Percentiles rank a stretch among this genome's conserved stretches.
These are phyloP conservation scores for Actenoides hombroni DNA, from an alignment of 2,113 vertebrate species.

Conservation along the genomic window DNA sequence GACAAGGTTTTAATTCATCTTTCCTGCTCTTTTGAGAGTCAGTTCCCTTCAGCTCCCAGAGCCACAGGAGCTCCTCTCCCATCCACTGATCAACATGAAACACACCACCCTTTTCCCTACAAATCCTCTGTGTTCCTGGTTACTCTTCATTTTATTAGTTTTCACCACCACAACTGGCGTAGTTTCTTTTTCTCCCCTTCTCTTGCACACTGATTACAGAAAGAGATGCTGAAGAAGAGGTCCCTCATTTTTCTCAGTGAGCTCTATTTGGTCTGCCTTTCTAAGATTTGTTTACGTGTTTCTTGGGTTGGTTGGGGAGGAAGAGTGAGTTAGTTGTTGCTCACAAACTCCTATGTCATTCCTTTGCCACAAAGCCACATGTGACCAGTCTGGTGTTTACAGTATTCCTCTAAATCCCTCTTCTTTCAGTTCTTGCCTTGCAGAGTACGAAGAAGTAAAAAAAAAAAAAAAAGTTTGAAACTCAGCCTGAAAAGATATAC, in stretches of 20 bases:
- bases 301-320: neutral
- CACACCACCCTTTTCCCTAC: neutral
- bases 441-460: neutral
- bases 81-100: neutral
- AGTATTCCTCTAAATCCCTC: neutral
- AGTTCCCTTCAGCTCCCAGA: neutral
- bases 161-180: neutral
- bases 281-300: neutral
- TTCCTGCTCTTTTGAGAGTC: neutral
- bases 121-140: neutral
- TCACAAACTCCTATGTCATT: neutral
- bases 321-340: neutral
- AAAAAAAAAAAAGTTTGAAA: neutral
- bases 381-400: neutral
- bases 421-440: neutral
- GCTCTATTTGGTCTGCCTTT: neutral
- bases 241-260: neutral
- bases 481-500: neutral
- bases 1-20: neutral
- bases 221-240: neutral
- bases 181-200: neutral
- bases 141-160: neutral
- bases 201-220: neutral
- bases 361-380: neutral
- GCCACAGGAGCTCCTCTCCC: neutral